Conservation (phyloP, 2,888 invertebrate species). For the Spodoptera littoralis region DNA sequence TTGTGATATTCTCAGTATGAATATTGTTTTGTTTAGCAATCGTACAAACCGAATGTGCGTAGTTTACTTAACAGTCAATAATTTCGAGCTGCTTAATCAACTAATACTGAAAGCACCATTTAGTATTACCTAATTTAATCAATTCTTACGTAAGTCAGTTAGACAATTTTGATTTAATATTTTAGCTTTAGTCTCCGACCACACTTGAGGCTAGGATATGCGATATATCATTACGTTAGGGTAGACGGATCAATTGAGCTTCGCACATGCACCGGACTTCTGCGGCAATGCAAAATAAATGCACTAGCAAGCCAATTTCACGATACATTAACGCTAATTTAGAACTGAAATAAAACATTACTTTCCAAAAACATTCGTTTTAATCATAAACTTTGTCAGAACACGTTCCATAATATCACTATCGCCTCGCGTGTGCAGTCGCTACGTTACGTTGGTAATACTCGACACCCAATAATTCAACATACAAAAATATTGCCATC, state of each 20-base stretch:
- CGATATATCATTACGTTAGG: conserved; percentile 32
- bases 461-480: conserved; percentile 64
- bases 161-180: conserved; percentile 44
- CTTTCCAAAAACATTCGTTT: conserved; percentile 13
- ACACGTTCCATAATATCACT: conserved; percentile 26
- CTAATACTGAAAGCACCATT: conserved; percentile 89
- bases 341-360: conserved; percentile 24
- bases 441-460: conserved; percentile 53
- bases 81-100: conserved; percentile 80
- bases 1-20: conserved; percentile 47
- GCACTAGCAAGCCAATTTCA: conserved; percentile 33
- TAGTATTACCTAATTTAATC: conserved; percentile 69
- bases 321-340: conserved; percentile 39
- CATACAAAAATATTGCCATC: conserved; percentile 65
- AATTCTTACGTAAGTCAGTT: conserved; percentile 69
- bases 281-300: conserved; percentile 47
- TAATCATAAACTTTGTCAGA: conserved; percentile 14
- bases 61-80: conserved; percentile 65
- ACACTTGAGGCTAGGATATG: conserved; percentile 39
- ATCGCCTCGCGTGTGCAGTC: conserved; percentile 39
- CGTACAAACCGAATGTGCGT: conserved; percentile 73
- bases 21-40: conserved; percentile 50
- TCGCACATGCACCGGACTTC: conserved; percentile 27
- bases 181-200: conserved; percentile 30
- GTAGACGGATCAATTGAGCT: conserved; percentile 57